phyloP scores from a whole-genome alignment of 2,113 vertebrate species.

The Heterotilapia buettikoferi region DNA sequence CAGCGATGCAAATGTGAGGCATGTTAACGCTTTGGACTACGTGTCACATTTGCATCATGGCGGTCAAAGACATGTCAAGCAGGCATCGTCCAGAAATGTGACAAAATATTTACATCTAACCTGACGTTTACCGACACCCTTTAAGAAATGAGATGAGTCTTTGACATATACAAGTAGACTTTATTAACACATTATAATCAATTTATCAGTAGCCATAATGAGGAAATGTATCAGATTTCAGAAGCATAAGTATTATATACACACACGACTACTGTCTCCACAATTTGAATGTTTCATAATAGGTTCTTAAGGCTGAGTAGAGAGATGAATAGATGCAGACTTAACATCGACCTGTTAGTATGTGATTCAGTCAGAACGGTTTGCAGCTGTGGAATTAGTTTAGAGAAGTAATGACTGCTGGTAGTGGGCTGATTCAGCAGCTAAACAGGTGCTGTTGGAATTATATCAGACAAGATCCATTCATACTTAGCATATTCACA shows the following conservation, averaged over 20 bases:
- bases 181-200: background rate
- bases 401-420: background rate
- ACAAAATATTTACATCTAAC: background rate
- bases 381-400: background rate
- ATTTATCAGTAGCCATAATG: background rate
- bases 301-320: background rate
- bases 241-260: background rate
- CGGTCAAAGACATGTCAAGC: background rate
- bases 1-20: background rate
- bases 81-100: background rate
- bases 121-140: background rate
- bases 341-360: background rate
- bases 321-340: background rate
- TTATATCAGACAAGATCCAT: slow-evolving; percentile 13
- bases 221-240: background rate
- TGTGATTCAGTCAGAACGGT: background rate
- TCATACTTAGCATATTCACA: background rate
- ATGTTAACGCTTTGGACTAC: background rate
- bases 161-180: background rate
- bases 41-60: background rate
- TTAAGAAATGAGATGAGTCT: background rate
- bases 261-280: background rate
- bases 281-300: background rate
- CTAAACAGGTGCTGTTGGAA: slow-evolving; percentile 14
- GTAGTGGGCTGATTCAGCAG: slow-evolving; percentile 15